These are phyloP conservation scores for Candidula unifasciata DNA, from an alignment of 2,888 invertebrate species.

Conservation along the genomic window DNA sequence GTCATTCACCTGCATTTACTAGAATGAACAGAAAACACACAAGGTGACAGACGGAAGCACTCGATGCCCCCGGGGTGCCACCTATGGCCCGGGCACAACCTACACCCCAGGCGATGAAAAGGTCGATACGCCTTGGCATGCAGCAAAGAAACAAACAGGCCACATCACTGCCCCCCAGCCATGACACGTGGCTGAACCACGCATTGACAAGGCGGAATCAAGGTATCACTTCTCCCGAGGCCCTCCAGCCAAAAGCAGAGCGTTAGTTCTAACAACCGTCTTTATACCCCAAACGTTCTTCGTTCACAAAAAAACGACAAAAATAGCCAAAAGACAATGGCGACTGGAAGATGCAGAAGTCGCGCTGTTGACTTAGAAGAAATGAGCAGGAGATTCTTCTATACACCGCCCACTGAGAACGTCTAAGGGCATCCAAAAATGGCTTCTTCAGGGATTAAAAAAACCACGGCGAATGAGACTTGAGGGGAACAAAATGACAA, in stretches of 20 bases:
- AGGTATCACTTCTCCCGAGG: neutral
- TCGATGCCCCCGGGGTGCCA: too few species aligned
- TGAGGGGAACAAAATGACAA: neutral
- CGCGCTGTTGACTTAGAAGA: slow-evolving; percentile 17
- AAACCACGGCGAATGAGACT: neutral
- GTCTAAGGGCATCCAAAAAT: neutral
- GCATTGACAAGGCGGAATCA: neutral
- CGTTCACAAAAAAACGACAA: neutral
- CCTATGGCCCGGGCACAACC: too few species aligned
- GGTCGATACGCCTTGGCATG: too few species aligned
- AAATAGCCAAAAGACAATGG: slow-evolving; percentile 10
- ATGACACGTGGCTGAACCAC: neutral
- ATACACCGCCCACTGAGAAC: neutral
- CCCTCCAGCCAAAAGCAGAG: neutral
- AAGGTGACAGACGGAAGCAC: too few species aligned
- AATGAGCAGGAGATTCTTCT: neutral
- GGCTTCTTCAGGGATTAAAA: neutral
- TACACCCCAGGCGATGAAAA: too few species aligned
- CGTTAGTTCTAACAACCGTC: slow-evolving; percentile 5
- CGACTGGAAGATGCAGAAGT: neutral
- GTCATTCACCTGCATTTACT: too few species aligned
- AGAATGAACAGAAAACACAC: too few species aligned
- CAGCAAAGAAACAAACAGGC: too few species aligned
- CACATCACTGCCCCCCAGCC: neutral
- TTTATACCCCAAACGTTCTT: neutral